Conservation (phyloP, 2,888 invertebrate species). For the Drosophila bunnanda region DNA sequence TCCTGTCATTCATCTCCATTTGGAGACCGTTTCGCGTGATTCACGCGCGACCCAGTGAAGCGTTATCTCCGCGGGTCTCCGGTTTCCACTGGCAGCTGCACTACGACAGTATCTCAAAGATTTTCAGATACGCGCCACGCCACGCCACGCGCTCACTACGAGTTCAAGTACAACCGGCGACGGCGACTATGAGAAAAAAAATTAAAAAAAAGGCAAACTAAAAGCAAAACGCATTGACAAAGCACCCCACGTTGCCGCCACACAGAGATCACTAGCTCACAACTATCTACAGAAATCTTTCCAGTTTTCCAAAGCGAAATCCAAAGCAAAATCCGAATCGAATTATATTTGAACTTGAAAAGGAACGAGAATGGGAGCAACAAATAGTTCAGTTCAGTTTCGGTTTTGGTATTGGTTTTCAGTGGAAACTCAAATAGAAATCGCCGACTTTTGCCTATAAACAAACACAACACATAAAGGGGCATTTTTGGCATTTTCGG, state of each 20-base stretch:
- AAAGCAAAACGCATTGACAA: constrained; percentile 45
- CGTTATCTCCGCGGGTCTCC: constrained; percentile 32
- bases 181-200: constrained; percentile 13
- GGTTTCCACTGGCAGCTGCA: constrained; percentile 24
- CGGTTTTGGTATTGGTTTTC: background rate
- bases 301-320: constrained; percentile 53
- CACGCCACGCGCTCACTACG: constrained; percentile 53
- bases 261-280: constrained; percentile 1
- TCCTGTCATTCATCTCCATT: background rate
- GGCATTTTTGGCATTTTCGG: constrained; percentile 20
- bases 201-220: background rate
- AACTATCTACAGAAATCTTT: constrained; percentile 47
- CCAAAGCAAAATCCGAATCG: constrained; percentile 31
- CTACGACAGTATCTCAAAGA: constrained; percentile 45
- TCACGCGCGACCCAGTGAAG: constrained; percentile 28
- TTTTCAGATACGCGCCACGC: constrained; percentile 52
- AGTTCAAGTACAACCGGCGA: constrained; percentile 77
- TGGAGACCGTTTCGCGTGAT: constrained; percentile 10
- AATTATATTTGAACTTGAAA: constrained; percentile 46
- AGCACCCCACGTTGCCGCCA: constrained; percentile 24
- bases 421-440: constrained; percentile 36
- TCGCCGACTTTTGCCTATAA: constrained; percentile 47
- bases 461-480: constrained; percentile 28
- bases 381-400: constrained; percentile 25
- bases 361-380: constrained; percentile 36